These are phyloP conservation scores for Bactericera cockerelli DNA, from an alignment of 1,140 invertebrate genomes.

Conservation along the genomic window DNA sequence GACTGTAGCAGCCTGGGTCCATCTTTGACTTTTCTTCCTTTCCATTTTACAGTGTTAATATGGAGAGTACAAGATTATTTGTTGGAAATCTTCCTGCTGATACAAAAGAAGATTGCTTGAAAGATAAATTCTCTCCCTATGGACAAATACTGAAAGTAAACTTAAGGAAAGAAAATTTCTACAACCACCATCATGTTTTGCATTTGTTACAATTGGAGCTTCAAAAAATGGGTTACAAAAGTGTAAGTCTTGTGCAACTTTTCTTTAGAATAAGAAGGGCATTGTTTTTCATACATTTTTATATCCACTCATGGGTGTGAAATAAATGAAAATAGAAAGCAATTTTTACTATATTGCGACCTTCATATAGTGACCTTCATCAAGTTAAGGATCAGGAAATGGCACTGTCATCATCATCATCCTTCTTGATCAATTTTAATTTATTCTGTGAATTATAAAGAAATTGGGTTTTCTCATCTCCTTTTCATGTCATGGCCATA, in stretches of 20 bases:
- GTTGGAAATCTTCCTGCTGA: neutral
- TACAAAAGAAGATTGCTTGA: neutral
- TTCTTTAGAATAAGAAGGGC: neutral
- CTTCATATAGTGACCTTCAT: no score
- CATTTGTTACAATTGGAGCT: neutral
- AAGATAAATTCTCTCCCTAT: neutral
- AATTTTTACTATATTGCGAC: no score
- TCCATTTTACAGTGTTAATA: neutral
- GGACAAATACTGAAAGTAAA: neutral
- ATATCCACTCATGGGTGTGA: no score
- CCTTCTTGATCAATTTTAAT: no score
- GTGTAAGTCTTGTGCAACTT: neutral
- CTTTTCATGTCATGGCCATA: neutral
- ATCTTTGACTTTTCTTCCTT: no score
- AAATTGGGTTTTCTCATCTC: no score
- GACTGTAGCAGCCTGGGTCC: no score
- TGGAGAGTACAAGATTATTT: constrained; percentile 2
- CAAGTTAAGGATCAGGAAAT: no score
- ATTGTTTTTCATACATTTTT: neutral
- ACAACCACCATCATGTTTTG: neutral
- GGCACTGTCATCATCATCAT: no score
- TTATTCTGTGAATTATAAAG: no score
- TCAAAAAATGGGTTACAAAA: neutral
- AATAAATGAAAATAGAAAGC: no score
- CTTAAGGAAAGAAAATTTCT: constrained; percentile 3